Evolutionary conservation across 1,140 invertebrate species (phyloP).

Genomic region (Muscidifurax raptorellus): DNA sequence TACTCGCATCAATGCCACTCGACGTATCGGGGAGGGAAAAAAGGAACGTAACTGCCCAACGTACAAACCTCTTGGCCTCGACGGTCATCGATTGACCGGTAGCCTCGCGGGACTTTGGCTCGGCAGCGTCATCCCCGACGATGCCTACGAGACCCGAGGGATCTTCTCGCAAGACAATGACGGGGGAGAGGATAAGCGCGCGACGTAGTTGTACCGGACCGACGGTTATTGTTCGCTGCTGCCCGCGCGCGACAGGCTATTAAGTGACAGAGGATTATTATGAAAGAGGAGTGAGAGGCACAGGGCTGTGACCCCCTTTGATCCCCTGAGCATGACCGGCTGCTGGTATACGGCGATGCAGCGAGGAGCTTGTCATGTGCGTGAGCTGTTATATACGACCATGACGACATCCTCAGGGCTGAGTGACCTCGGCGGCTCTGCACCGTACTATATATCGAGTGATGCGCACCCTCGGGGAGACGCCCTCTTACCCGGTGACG

Average conservation of each 20-base stretch:
- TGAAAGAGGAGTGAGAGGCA: not conserved
- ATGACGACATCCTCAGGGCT: no score
- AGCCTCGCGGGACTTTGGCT: not conserved
- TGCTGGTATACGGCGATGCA: not conserved
- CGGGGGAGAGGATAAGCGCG: not conserved
- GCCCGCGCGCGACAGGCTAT: not conserved
- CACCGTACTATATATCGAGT: no score
- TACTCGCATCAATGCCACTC: not conserved
- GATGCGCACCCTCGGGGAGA: not conserved
- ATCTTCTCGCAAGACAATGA: slow-evolving; percentile 13
- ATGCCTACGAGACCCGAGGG: not conserved
- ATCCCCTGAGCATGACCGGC: slow-evolving; percentile 22
- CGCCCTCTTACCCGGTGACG: not conserved
- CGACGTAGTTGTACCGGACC: not conserved
- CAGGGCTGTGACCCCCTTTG: not conserved
- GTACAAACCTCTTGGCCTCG: no score
- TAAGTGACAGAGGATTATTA: slow-evolving; percentile 34
- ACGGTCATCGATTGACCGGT: not conserved
- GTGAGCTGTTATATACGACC: no score
- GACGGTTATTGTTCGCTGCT: not conserved
- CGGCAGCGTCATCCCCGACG: no score
- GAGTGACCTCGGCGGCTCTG: no score
- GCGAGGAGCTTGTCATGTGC: not conserved
- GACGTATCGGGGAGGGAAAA: no score
- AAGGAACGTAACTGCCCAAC: not conserved